Evolutionary conservation across 2,113 vertebrate genomes (phyloP), one percentile per base, ranked within the genome.

Genomic region (Rhinolophus sinicus): DNA sequence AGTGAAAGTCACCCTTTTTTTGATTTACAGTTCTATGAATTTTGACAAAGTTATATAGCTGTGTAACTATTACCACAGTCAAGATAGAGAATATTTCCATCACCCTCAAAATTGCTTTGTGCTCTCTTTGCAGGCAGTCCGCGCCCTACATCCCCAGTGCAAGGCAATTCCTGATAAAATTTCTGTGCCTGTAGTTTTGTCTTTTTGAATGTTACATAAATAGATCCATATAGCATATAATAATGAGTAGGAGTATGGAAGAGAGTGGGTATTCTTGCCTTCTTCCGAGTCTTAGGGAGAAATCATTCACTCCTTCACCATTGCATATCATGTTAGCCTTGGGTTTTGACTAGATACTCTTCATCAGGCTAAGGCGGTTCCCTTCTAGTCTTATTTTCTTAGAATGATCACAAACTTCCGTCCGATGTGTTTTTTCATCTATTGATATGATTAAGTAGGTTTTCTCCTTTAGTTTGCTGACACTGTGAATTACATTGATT

Each of bases 361-460:
- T 72, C 72, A 90, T 85, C 54, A 78, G 40, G 22, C 60, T 77
- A 62, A 65, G 18, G n/a, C 44, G 40, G 14, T 77, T 40, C 54
- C 28, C 15, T 16, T 85, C 84, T 67, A 22, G 86, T 80, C 8
- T 80, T 80, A 58, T 69, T 69, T 81, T 91, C 50, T 82, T 40
- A 67, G 69, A 88, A 28, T 26, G 88, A 88, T 62, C 13, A 54
- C 69, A 82, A 70, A 62, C 76, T 64, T 96, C 94, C 62, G 60
- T 86, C 21, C 50, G 3, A 40, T 82, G 50, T 87, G 6, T 94
- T 90, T 90, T 80, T 88, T 92, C 10, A 70, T 22, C 28, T 77
- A 5, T 64, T 87, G 33, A 76, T 90, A 56, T n/a, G 22, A 60
- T 24, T 33, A 52, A 70, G 64, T 56, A 35, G 6, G 38, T 94